A percentile compares a stretch with the other conserved stretches of the same genome.
These are phyloP conservation scores for Pituophis catenifer DNA, from an alignment of 2,113 vertebrate genomes.

Conservation along the genomic window DNA sequence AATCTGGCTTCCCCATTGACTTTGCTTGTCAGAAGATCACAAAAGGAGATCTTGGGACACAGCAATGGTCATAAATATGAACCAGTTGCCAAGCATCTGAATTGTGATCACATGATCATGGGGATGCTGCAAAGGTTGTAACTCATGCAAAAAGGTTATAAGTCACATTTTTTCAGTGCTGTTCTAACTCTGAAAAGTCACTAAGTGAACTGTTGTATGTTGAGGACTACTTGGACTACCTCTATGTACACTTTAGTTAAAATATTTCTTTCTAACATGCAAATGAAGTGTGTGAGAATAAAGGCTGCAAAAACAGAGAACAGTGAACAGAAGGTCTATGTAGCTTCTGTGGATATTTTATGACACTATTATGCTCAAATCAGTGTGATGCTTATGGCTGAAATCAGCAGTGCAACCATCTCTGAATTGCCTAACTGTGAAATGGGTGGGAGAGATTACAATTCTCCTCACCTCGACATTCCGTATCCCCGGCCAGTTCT, in stretches of 20 bases:
- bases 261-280: background rate
- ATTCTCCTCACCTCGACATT: constrained; percentile 76
- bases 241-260: background rate
- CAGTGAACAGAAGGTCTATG: background rate
- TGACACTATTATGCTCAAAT: background rate
- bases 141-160: too few species aligned
- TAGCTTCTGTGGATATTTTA: background rate
- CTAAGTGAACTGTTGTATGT: background rate
- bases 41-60: background rate
- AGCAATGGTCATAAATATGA: background rate
- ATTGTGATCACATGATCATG: background rate
- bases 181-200: background rate
- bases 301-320: background rate
- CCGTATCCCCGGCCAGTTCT: constrained; percentile 74
- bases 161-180: background rate
- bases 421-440: background rate
- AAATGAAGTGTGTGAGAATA: background rate
- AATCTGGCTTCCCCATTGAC: background rate
- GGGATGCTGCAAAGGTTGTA: background rate
- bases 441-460: fast-evolving
- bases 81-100: background rate
- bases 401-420: background rate
- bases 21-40: background rate
- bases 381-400: background rate
- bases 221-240: background rate